A percentile compares a stretch with the other conserved stretches of the same genome.
phyloP scores from a whole-genome alignment of 2,888 invertebrate species.

The Prostheceraeus crozeri region DNA sequence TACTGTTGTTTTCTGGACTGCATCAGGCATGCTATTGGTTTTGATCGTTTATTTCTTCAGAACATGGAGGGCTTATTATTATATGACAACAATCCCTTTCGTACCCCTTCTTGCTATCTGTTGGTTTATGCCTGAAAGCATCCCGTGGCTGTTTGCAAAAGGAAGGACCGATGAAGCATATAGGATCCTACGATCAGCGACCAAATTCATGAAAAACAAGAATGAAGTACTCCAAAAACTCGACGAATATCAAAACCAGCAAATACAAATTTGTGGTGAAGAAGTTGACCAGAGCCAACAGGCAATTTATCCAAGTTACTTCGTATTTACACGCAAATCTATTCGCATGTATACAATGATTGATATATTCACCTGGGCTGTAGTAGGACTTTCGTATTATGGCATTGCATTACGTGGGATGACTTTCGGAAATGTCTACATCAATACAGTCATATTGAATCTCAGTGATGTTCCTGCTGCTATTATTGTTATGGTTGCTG shows the following conservation, averaged over 20 bases:
- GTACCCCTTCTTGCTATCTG: slow-evolving; percentile 18
- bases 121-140: slow-evolving; percentile 31
- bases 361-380: slow-evolving; percentile 22
- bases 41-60: slow-evolving; percentile 28
- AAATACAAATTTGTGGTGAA: too few relatives aligned
- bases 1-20: slow-evolving; percentile 30
- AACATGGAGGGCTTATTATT: slow-evolving; percentile 28
- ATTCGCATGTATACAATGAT: too few relatives aligned
- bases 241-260: too few relatives aligned
- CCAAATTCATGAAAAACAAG: too few relatives aligned
- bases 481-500: too few relatives aligned
- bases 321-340: too few relatives aligned
- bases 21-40: slow-evolving; percentile 14
- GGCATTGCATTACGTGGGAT: slow-evolving; percentile 7
- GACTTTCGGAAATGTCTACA: slow-evolving; percentile 20
- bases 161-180: slow-evolving; percentile 12
- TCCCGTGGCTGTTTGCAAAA: slow-evolving; percentile 30
- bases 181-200: slow-evolving; percentile 12
- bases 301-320: too few relatives aligned
- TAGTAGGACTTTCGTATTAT: slow-evolving; percentile 26
- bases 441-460: slow-evolving; percentile 23
- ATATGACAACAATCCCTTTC: slow-evolving; percentile 32
- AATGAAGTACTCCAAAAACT: too few relatives aligned
- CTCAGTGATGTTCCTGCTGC: slow-evolving; percentile 32
- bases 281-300: too few relatives aligned